Base-by-base conservation (phyloP, 2,113 vertebrate genomes). In the Sarotherodon lohbergeri region DNA sequence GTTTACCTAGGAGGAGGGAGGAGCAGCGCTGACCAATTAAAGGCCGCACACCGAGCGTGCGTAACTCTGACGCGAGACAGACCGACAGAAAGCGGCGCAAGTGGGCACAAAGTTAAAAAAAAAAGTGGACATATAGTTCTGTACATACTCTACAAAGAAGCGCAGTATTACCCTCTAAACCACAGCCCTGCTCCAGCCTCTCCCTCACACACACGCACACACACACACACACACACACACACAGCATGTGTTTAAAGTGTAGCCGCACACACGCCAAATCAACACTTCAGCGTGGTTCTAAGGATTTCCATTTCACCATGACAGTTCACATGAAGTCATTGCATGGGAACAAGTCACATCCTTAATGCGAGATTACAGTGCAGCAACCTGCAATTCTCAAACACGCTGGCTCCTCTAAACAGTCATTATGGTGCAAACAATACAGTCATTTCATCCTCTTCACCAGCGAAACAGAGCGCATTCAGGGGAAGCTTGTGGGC, bases 341-440 rank as follows among this genome's bases (percentile, higher is more conserved):
- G 63, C 73, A 79, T 80, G 82, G 41, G 41, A n/a, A 43, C 89
- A 2, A 66, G 57, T 50, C 32, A 46, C 83, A 59, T 52, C 46
- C 71, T 50, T 76, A 41, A 68, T 29, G 29, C 66, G 54, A 80
- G 88, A 93, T 94, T 92, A 92, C 88, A 90, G 92, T 36, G 82
- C 68, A 10, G 43, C 57, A 92, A 81, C 91, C 89, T 93, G 6
- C 63, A 92, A 93, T 93, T 92, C 10, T 14, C 19, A 80, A 12
- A 24, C 24, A 66, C 17, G 71, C 10, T 0, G 10, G 36, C 3
- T 39, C 27, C 66, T 71, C 81, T 90, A 83, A 94, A 92, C 90
- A 94, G 83, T 95, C 54, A 95, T 95, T 94, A 93, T 11, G 43
- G 13, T 50, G 17, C 84, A 82, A 85, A 92, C 91, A 89, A 93